phyloP scores from a whole-genome alignment of 2,888 invertebrate species.

The Abrostola tripartita region DNA sequence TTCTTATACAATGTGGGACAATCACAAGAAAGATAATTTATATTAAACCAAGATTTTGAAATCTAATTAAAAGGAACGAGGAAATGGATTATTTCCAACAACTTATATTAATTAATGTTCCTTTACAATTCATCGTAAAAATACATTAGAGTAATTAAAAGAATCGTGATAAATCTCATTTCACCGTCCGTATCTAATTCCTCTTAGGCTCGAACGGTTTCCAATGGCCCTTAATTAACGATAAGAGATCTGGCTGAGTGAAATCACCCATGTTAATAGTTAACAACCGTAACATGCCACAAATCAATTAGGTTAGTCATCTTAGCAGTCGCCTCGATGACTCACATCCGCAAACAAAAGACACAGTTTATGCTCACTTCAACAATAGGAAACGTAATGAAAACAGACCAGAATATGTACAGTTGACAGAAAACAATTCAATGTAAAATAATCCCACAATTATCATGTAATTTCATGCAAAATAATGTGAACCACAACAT shows the following conservation, averaged over 20 bases:
- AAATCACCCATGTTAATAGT: slow-evolving; percentile 77
- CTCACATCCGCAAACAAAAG: slow-evolving; percentile 74
- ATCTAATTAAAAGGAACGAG: no score
- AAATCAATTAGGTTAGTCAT: slow-evolving; percentile 85
- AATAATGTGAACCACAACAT: slow-evolving; percentile 44
- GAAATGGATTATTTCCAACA: no score
- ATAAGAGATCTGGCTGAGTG: slow-evolving; percentile 60
- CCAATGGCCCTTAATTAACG: slow-evolving; percentile 47
- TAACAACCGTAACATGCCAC: slow-evolving; percentile 80
- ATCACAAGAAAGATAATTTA: no score
- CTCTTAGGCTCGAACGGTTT: slow-evolving; percentile 29
- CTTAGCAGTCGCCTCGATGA: slow-evolving; percentile 70
- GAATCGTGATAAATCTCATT: slow-evolving; percentile 34
- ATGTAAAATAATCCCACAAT: slow-evolving; percentile 52
- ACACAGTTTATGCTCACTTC: slow-evolving; percentile 55
- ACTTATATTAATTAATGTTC: slow-evolving; percentile 4
- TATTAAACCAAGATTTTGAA: no score
- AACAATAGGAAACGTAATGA: slow-evolving; percentile 61
- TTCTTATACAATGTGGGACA: no score
- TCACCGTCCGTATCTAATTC: slow-evolving; percentile 35
- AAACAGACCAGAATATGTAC: slow-evolving; percentile 55
- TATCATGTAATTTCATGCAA: slow-evolving; percentile 53
- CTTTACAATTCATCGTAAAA: slow-evolving; percentile 7
- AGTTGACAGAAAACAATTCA: slow-evolving; percentile 44
- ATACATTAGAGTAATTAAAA: slow-evolving; percentile 11